Evolutionary conservation across 2,888 invertebrate genomes (phyloP), one percentile per base, ranked within the genome.

Genomic region (Drosophila aldrichi): DNA sequence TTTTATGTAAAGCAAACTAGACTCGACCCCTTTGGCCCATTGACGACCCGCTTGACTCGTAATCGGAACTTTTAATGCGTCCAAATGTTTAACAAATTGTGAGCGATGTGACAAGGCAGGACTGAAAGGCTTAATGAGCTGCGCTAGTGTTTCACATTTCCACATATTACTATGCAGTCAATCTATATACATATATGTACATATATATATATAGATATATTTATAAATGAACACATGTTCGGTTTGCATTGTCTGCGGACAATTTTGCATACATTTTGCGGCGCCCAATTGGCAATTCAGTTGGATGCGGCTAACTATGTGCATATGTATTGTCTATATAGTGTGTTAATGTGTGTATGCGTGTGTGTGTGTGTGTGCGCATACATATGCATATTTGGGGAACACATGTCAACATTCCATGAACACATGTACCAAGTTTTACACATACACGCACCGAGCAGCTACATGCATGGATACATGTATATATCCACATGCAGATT

Each of bases 381-480:
- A 68, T 40, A 72, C 63, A 76, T 60, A 74, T 74, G 71, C 79
- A 88, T 89, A 82, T 89, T 87, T 89, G 88, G 88, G 82, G 80
- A 86, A 87, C 86, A 87, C 89, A 85, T 87, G 86, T 87, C 89
- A 88, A 87, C 86, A 87, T 87, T 89, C 75, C 85, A 87, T 87
- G 88, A 84, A 87, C 86, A 87, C 85, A 86, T 87, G 86, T 87
- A 88, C 65, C 75, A 72, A 75, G 62, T 72, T 74, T 46, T 43
- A 49, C 54, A 73, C 58, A 62, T 60, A 73, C 52, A 77, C 61
- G 67, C 70, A 51, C 40, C 54, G 48, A 32, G 49, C 51, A 73
- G 58, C 68, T 54, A 54, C 52, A 64, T 40, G 52, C 54, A 64
- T 60, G 51, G 41, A 62, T 48, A 43, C 56, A 48, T 43, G 40